Evolutionary conservation across 2,113 vertebrate genomes (phyloP).

Genomic region (Otocyon megalotis): DNA sequence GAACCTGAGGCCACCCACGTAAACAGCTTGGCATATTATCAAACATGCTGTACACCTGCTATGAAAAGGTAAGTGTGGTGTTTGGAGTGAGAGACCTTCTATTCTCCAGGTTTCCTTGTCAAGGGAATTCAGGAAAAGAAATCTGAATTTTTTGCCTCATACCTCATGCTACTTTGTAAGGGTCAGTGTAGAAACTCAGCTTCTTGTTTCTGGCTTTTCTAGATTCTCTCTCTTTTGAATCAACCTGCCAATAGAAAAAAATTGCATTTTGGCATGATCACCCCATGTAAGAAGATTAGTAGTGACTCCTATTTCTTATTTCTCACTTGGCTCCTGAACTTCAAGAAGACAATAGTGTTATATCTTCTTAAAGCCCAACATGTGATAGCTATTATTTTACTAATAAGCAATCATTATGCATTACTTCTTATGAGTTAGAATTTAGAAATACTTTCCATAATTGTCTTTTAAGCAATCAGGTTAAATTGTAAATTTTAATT

Average conservation of each 20-base stretch:
- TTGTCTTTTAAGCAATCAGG: neutral
- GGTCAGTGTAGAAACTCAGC: neutral
- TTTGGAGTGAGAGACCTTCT: neutral
- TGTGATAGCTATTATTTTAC: neutral
- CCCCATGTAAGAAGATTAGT: neutral
- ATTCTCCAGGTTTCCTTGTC: neutral
- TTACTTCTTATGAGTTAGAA: neutral
- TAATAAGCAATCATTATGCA: neutral
- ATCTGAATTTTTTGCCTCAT: neutral
- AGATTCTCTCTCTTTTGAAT: neutral
- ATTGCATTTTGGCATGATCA: neutral
- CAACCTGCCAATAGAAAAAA: neutral
- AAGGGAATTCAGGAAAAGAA: neutral
- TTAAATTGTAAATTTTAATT: constrained; percentile 37
- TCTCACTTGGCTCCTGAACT: neutral
- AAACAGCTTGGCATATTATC: neutral
- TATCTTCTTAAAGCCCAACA: neutral
- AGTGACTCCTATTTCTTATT: neutral
- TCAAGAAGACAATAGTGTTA: neutral
- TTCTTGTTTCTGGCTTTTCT: neutral
- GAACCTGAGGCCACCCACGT: neutral
- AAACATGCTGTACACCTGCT: rapidly evolving
- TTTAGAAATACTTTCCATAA: neutral
- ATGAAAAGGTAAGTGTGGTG: neutral
- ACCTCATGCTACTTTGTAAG: neutral